Percentiles rank a stretch among this genome's conserved stretches.
Conservation (phyloP, 2,797 vertebrate genomes). For the Premnoplex brunnescens region DNA sequence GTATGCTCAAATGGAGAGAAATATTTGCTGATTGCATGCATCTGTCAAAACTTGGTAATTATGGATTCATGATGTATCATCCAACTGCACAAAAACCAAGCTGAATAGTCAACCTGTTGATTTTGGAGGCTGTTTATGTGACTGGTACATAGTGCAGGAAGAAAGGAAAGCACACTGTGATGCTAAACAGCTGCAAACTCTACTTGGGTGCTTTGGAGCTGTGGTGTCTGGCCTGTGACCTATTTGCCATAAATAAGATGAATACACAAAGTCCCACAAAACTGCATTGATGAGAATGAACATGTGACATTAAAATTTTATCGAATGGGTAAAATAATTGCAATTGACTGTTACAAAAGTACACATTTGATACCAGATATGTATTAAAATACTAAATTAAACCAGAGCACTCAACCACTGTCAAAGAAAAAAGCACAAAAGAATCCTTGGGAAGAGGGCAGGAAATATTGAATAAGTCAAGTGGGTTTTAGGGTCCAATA, state of each 20-base stretch:
- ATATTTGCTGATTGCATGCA: not conserved
- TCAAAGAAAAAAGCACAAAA: not conserved
- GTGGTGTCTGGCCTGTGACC: not conserved
- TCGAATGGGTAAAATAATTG: not conserved
- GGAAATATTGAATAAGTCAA: not conserved
- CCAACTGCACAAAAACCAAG: not conserved
- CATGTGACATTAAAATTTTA: not conserved
- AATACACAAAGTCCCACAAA: not conserved
- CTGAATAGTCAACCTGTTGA: not conserved
- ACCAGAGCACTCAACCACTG: not conserved
- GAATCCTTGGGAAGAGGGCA: not conserved
- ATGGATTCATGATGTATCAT: not conserved
- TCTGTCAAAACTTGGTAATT: not conserved
- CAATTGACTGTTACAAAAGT: not conserved
- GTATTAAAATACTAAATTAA: not conserved
- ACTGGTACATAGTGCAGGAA: not conserved
- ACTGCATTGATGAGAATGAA: not conserved
- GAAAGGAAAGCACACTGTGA: not conserved
- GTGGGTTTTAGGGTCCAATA: not conserved
- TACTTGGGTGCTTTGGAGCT: accelerated
- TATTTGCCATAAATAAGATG: not conserved
- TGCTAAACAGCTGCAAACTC: not conserved
- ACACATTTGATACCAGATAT: not conserved
- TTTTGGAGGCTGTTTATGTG: not conserved
- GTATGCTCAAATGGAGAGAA: not conserved